Base-by-base conservation (phyloP, 2,888 invertebrate genomes). In the Furcula furcula region DNA sequence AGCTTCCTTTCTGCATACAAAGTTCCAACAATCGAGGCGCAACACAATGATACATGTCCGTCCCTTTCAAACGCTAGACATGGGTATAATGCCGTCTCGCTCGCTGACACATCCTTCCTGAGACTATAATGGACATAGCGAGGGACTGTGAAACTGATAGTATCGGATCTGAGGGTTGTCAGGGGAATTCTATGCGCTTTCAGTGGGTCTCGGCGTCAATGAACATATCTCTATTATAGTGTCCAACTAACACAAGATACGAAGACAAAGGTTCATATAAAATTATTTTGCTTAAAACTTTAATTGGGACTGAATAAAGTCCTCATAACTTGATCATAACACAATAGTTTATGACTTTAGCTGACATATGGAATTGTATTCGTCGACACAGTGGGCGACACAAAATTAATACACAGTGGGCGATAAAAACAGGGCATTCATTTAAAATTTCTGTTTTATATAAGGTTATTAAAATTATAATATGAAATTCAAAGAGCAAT, bases 81-180 rank as follows among this genome's bases (percentile, higher is more conserved):
- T 43, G 68, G 65, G 72, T 47, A 83, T 85, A 81, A 77, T 72
- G 67, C 73, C 60, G 75, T 81, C 81, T 75, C 76, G 55, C 75
- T 81, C 66, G 41, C 54, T 78, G 84, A 84, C 78, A 80, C 72
- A 61, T 85, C 83, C 82, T 83, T 84, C 83, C 85, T 73, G 64
- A 46, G 59, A 62, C 65, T 69, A 75, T 70, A 72, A 69, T 72
- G 67, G 70, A 71, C 69, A 66, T 58, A 65, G 67, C 68, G 69
- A 69, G 62, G 72, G 68, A 69, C 66, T 63, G 61, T 46, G 38
- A 54, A 43, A 36, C 63, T 61, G 80, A 82, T 81, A 66, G 40
- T 71, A 83, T 81, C 76, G 59, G 61, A 73, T 77, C 74, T 65
- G 64, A 64, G 67, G 57, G 61, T 54, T 71, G 72, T 68, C 69